These are phyloP conservation scores for Oplegnathus fasciatus DNA, from an alignment of 2,113 vertebrate genomes.

Conservation along the genomic window DNA sequence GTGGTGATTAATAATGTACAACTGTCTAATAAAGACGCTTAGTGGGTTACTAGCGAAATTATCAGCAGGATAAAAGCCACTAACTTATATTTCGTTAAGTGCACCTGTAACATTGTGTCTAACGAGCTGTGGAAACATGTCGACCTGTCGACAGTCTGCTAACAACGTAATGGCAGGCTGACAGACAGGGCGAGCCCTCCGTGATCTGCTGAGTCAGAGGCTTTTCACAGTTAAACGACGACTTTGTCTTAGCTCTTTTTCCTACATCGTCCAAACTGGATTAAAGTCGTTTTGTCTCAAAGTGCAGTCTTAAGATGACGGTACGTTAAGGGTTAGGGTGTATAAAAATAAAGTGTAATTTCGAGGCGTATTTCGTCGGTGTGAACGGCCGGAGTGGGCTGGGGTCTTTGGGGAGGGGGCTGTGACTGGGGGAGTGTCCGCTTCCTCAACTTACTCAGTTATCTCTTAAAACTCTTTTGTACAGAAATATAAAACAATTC, in stretches of 20 bases:
- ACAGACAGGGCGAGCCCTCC: conserved; percentile 4
- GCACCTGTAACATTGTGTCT: background rate
- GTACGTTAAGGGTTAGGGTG: background rate
- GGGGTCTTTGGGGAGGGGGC: conserved; percentile 65
- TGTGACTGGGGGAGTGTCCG: conserved; percentile 70
- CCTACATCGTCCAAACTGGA: background rate
- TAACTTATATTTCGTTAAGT: too few relatives aligned
- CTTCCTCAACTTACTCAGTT: conserved; percentile 40
- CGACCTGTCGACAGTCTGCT: background rate
- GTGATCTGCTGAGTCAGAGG: conserved; percentile 38
- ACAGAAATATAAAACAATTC: conserved; percentile 51
- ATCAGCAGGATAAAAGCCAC: background rate
- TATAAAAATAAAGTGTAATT: background rate
- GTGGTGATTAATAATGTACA: background rate
- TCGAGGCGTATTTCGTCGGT: background rate
- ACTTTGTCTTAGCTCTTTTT: background rate
- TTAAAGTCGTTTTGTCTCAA: background rate
- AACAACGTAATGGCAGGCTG: background rate
- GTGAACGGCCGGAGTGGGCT: conserved; percentile 47
- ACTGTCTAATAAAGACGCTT: background rate
- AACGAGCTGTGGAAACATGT: background rate
- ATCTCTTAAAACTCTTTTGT: conserved; percentile 47
- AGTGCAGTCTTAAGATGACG: background rate
- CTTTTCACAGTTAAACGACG: background rate
- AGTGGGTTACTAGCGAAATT: background rate